Percentiles rank a stretch among this genome's conserved stretches.
Evolutionary conservation across 2,113 vertebrate species (phyloP).

Genomic region (Balaeniceps rex): DNA sequence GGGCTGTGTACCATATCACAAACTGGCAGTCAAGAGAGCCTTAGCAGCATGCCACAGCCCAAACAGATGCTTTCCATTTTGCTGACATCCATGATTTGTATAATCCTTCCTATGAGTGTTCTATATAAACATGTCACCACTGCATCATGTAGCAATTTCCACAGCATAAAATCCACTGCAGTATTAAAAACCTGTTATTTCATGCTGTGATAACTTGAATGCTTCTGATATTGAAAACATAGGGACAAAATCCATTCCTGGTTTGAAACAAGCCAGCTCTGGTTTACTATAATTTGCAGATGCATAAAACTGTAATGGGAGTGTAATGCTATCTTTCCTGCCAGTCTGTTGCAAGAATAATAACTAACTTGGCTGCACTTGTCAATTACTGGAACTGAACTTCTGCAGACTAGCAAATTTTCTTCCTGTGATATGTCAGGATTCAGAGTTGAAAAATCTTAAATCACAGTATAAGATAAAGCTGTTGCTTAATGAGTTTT

Average conservation of each 20-base stretch:
- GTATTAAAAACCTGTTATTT: slow-evolving; percentile 59
- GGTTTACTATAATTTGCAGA: slow-evolving; percentile 33
- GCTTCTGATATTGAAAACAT: slow-evolving; percentile 57
- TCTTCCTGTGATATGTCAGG: background rate
- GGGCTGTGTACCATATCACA: background rate
- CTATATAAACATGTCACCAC: slow-evolving; percentile 57
- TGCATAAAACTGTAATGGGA: slow-evolving; percentile 16
- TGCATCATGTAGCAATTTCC: slow-evolving; percentile 59
- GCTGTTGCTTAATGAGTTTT: background rate
- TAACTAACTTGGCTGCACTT: background rate
- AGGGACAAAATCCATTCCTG: background rate
- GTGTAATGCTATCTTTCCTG: slow-evolving; percentile 26
- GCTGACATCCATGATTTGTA: slow-evolving; percentile 54
- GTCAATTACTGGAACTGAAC: background rate
- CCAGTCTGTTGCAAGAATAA: background rate
- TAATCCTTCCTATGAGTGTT: slow-evolving; percentile 47
- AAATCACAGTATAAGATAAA: background rate
- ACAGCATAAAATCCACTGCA: slow-evolving; percentile 30
- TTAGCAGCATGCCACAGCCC: slow-evolving; percentile 27
- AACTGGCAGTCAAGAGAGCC: background rate
- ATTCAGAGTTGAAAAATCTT: background rate
- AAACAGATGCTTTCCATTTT: slow-evolving; percentile 61
- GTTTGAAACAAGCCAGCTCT: slow-evolving; percentile 28
- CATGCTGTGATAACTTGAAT: slow-evolving; percentile 56
- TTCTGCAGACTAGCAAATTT: background rate